Base-by-base conservation (phyloP, 1,140 invertebrate genomes). In the Venustaconcha ellipsiformis region DNA sequence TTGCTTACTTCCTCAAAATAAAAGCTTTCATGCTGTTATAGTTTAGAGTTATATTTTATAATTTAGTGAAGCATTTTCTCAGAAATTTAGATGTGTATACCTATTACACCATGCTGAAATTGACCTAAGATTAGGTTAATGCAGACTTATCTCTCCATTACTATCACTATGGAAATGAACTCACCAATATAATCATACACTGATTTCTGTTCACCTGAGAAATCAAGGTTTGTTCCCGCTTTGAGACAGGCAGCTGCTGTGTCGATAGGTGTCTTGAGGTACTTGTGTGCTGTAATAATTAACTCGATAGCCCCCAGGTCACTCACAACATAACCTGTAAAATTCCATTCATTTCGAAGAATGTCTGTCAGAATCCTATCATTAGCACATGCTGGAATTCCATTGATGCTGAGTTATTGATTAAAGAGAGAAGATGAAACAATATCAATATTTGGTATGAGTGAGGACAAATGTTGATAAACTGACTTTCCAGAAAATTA, bases 321-420 rank as follows among this genome's bases (percentile, higher is more conserved):
- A 78, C 86, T 88, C 58, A 89, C 79, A 11, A 89, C 85, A 76
- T 87, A 89, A 37, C 88, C 88, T 59, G 69, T 80, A 76, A 89
- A 89, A 26, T 79, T 80, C 88, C 86, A 88, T 55, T 83, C 83
- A 37, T 81, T 76, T 26, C 87, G 74, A 17, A 87, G 72, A 67
- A 87, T 83, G 57, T 87, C 83, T 8, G 87, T 86, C 59, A 89
- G 74, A 17, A 88, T 78, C 63, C 78, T 70, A 63, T 84, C 83
- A 74, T 88, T 86, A 48, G 85, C 86, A 76, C 88, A 88, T n/a
- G 87, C 80, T 63, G 88, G 88, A 18, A 88, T 70, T 20, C 88
- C 88, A 68, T 88, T 88, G 20, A 89, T 80, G 57, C 87, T 88
- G 48, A 57, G 18, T 20, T n/a, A 30, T 30, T 23, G 26, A 62